Conservation (phyloP, 2,888 invertebrate genomes). For the Dyspetes luteomarginatus region DNA sequence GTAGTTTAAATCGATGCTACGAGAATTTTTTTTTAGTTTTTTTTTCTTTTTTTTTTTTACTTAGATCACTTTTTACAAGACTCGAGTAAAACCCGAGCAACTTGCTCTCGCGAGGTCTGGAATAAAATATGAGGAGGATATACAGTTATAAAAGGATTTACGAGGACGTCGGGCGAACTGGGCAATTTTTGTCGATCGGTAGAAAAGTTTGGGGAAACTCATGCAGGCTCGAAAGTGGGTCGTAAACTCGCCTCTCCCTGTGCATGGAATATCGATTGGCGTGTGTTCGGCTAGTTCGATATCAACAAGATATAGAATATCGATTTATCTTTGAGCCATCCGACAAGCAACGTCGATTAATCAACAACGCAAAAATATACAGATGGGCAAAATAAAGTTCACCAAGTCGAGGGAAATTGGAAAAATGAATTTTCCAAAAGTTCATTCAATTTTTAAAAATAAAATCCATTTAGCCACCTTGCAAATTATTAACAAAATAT, state of each 20-base stretch:
- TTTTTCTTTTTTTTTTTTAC: background rate
- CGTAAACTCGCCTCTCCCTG: constrained; percentile 32
- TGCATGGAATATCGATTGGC: constrained; percentile 53
- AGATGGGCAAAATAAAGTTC: too few species aligned
- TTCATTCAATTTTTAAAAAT: too few species aligned
- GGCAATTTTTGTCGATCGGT: constrained; percentile 35
- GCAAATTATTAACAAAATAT: too few species aligned
- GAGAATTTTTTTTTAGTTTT: background rate
- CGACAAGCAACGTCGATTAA: constrained; percentile 38
- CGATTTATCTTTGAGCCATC: constrained; percentile 30
- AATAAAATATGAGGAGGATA: constrained; percentile 52
- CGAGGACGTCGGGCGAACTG: background rate
- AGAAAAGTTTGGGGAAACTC: constrained; percentile 50
- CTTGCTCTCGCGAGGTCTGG: constrained; percentile 16
- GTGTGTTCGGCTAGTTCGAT: constrained; percentile 45
- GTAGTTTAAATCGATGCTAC: too few species aligned
- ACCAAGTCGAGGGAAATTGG: too few species aligned
- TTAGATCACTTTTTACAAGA: background rate
- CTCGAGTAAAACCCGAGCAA: constrained; percentile 28
- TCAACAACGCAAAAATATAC: constrained; percentile 10
- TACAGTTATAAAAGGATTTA: background rate
- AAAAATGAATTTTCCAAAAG: too few species aligned
- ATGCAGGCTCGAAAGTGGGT: constrained; percentile 44
- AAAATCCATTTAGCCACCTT: too few species aligned
- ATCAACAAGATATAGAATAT: constrained; percentile 26